Conservation (phyloP, 2,113 vertebrate genomes). For the Serilophus lunatus region DNA sequence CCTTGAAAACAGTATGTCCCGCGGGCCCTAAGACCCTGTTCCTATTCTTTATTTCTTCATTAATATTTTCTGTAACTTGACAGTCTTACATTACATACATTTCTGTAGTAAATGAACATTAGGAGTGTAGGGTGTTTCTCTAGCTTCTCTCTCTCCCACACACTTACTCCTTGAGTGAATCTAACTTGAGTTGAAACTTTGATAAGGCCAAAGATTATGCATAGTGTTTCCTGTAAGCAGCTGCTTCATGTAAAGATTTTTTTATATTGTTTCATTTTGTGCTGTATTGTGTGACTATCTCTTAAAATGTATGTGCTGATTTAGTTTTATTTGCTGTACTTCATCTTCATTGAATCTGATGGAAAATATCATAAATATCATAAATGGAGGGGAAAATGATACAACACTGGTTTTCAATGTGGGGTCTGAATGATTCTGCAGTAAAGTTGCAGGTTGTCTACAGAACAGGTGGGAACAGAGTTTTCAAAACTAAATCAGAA, state of each 20-base stretch:
- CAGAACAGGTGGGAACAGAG: background rate
- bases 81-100: background rate
- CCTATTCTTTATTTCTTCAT: background rate
- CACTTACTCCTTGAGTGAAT: background rate
- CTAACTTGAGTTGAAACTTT: background rate
- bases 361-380: background rate
- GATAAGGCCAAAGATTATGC: background rate
- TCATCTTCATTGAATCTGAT: background rate
- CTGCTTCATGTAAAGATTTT: background rate
- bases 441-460: background rate
- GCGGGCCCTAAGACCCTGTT: background rate
- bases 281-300: background rate
- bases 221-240: conserved; percentile 8
- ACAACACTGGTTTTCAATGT: background rate
- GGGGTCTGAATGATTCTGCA: background rate
- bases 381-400: background rate
- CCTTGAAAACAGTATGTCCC: background rate
- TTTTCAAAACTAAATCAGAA: background rate
- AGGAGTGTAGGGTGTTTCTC: background rate
- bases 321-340: background rate
- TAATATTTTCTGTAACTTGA: background rate
- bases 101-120: background rate
- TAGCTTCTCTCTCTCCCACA: conserved; percentile 19
- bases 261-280: background rate
- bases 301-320: background rate